Evolutionary conservation across 2,797 vertebrate genomes (phyloP).

Genomic region (Oreochromis mossambicus): DNA sequence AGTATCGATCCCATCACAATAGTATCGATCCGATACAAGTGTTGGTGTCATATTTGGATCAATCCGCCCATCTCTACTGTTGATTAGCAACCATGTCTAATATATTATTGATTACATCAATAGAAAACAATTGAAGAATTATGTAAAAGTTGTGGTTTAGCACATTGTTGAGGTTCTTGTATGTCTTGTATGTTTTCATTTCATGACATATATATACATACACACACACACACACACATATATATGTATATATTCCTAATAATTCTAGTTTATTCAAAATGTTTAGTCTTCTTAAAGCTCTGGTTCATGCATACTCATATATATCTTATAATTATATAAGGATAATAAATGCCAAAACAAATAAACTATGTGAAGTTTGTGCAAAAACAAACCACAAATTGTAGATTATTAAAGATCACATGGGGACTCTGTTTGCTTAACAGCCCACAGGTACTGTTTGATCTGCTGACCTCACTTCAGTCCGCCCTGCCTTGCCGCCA

Average conservation of each 20-base stretch:
- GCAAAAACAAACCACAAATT: neutral
- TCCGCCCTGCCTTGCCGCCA: neutral
- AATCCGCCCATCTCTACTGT: neutral
- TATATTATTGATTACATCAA: neutral
- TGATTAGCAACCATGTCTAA: neutral
- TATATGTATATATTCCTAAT: neutral
- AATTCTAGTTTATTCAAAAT: neutral
- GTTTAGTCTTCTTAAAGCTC: neutral
- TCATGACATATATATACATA: neutral
- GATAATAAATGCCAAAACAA: neutral
- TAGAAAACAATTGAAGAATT: neutral
- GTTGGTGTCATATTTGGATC: neutral
- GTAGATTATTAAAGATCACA: neutral
- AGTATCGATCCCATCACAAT: rapidly evolving
- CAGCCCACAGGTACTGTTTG: constrained; percentile 11
- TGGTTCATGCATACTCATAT: neutral
- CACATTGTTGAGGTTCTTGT: neutral
- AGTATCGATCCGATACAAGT: neutral
- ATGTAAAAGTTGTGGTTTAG: neutral
- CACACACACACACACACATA: neutral
- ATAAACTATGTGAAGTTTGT: neutral
- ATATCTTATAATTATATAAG: neutral
- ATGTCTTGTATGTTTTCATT: neutral
- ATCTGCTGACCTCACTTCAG: neutral
- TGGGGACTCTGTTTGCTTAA: neutral